Base-by-base conservation (phyloP, 2,888 invertebrate species). In the Dichetophora obliterata region DNA sequence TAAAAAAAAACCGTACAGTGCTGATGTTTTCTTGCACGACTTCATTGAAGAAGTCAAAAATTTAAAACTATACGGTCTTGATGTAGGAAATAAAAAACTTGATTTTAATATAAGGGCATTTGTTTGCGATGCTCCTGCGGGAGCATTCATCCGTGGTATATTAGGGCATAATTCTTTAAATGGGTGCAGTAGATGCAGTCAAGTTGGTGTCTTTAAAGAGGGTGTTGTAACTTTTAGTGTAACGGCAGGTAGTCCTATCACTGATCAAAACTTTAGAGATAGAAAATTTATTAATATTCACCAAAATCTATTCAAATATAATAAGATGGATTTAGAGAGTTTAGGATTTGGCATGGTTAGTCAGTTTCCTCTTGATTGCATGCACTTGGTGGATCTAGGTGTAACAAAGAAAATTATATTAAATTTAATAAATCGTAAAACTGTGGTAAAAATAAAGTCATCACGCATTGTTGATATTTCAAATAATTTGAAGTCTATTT, bases 141-240 rank as follows among this genome's bases (percentile, higher is more conserved):
- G 61, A 1, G 24, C 63, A 3, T 63, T 63, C n/a, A n/a, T 74
- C 22, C 63, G 73, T 16, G 22, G 52, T 27, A 74, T 22, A 22
- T 31, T 72, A 11, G 59, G 72, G 8, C 72, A 72, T 9, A 72
- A 6, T 37, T 31, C 72, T 0, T 43, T 43, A 1, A 37, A 59
- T 43, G 72, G 59, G 14, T 72, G 72, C 59, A 59, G 27, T 3
- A 72, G 59, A 34, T 59, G 72, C 11, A 52, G 27, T 8, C 72
- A 72, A 59, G 22, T 2, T 22, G 72, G 72, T 6, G 37, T 24
- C n/a, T 37, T 3, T 4, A 31, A 57, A 72, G 43, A 72, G 5
- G 4, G 37, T 6, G 57, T 72, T 11, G 37, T 43, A 19, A 59
- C 59, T 9, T 48, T 9, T 14, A 48, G 8, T 9, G 14, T 14